phyloP scores from a whole-genome alignment of 2,797 vertebrate genomes.

The Chiloscyllium punctatum region DNA sequence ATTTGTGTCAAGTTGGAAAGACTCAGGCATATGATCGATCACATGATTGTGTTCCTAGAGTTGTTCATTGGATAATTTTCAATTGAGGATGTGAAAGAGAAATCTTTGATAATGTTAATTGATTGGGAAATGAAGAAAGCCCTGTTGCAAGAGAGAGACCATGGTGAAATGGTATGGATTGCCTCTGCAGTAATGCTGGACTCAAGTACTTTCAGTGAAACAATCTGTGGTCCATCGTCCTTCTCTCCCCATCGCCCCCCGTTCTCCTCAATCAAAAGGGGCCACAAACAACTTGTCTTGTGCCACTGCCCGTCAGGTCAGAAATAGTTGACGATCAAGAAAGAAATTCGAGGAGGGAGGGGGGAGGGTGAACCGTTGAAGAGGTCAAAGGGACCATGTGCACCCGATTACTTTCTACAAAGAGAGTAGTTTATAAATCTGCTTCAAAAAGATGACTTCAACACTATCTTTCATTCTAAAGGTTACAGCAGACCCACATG shows the following conservation, averaged over 20 bases:
- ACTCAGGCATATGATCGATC: background rate
- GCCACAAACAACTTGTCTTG: background rate
- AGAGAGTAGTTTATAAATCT: background rate
- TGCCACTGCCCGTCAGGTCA: no score
- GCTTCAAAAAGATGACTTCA: background rate
- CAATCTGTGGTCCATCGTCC: background rate
- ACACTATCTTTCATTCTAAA: background rate
- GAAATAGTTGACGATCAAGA: background rate
- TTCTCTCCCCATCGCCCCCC: background rate
- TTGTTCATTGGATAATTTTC: background rate
- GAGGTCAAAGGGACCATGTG: background rate
- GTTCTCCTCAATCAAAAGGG: background rate
- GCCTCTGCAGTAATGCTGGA: background rate
- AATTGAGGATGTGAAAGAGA: slow-evolving; percentile 16
- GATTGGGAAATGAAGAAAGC: background rate
- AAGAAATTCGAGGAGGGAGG: background rate
- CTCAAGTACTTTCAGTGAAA: background rate
- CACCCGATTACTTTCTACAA: background rate
- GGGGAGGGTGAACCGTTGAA: background rate
- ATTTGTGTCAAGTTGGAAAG: background rate
- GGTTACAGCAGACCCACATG: no score
- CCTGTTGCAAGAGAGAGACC: background rate
- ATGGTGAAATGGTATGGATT: background rate
- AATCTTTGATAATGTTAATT: background rate
- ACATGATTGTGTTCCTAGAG: background rate